Evolutionary conservation across 2,113 vertebrate species (phyloP).

Genomic region (Phalacrocorax aristotelis): DNA sequence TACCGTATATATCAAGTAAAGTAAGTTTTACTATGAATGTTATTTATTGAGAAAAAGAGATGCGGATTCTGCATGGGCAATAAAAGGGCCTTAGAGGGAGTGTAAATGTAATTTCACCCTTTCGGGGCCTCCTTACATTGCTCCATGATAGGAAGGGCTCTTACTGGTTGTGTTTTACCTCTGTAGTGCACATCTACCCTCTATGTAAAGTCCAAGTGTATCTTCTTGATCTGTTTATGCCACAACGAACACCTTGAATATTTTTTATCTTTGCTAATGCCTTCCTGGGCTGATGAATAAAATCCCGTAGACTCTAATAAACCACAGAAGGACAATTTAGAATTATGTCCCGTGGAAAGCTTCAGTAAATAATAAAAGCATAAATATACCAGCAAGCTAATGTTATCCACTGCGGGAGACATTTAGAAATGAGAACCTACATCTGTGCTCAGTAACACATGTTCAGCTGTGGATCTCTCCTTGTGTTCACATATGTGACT

Average conservation of each 20-base stretch:
- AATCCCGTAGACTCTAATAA: slow-evolving; percentile 45
- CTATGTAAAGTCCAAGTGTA: not conserved
- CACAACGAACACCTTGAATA: not conserved
- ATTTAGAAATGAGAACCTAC: slow-evolving; percentile 39
- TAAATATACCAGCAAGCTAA: slow-evolving; percentile 46
- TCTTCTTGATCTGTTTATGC: not conserved
- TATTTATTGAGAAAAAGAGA: not conserved
- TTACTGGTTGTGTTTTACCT: not conserved
- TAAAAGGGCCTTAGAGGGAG: not conserved
- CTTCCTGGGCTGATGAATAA: slow-evolving; percentile 44
- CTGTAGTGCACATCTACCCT: not conserved
- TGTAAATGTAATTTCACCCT: not conserved
- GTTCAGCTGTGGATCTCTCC: not conserved
- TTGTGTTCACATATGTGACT: not conserved
- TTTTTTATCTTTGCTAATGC: slow-evolving; percentile 28
- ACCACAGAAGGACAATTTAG: slow-evolving; percentile 49
- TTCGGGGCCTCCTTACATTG: not conserved
- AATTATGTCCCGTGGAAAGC: slow-evolving; percentile 35
- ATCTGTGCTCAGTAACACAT: slow-evolving; percentile 23
- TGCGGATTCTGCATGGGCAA: not conserved
- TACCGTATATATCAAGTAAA: not conserved
- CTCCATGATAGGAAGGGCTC: not conserved
- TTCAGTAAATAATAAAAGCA: slow-evolving; percentile 59
- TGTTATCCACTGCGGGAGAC: slow-evolving; percentile 35
- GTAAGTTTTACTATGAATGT: not conserved